Conservation (phyloP, 35 echinoderm and acorn worm species). For the Amphiura filiformis region DNA sequence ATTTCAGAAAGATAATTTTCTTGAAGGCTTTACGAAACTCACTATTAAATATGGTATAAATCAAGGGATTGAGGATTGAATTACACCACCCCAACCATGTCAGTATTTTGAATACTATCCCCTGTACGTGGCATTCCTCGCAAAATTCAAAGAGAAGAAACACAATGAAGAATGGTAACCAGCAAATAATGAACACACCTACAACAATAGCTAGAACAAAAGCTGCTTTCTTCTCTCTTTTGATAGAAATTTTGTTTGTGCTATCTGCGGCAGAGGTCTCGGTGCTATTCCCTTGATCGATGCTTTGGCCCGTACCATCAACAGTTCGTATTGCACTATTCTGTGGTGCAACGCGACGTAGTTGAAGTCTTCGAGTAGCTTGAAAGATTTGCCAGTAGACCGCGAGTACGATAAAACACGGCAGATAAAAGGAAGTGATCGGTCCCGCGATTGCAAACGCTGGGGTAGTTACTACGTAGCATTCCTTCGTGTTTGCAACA, state of each 20-base stretch:
- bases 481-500: background rate
- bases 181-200: conserved; percentile 72
- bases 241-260: conserved; percentile 25
- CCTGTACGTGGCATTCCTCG: conserved; percentile 1
- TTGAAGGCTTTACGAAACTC: conserved; percentile 85
- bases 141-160: conserved; percentile 9
- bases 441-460: conserved; percentile 15
- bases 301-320: no score
- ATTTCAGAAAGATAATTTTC: conserved; percentile 28
- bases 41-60: conserved; percentile 83
- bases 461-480: conserved; percentile 2
- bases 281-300: background rate
- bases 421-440: conserved; percentile 45
- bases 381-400: conserved; percentile 51
- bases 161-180: conserved; percentile 77
- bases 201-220: conserved; percentile 65
- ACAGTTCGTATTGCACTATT: background rate
- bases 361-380: conserved; percentile 23
- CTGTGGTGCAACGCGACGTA: conserved; percentile 20
- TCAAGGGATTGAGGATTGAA: conserved; percentile 81
- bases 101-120: conserved; percentile 36
- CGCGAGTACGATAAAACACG: conserved; percentile 40
- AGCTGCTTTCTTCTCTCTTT: conserved; percentile 51
- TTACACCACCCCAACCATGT: conserved; percentile 83
- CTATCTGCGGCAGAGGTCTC: background rate